Evolutionary conservation across 1,140 invertebrate species (phyloP).

Genomic region (Leucophenga varia): DNA sequence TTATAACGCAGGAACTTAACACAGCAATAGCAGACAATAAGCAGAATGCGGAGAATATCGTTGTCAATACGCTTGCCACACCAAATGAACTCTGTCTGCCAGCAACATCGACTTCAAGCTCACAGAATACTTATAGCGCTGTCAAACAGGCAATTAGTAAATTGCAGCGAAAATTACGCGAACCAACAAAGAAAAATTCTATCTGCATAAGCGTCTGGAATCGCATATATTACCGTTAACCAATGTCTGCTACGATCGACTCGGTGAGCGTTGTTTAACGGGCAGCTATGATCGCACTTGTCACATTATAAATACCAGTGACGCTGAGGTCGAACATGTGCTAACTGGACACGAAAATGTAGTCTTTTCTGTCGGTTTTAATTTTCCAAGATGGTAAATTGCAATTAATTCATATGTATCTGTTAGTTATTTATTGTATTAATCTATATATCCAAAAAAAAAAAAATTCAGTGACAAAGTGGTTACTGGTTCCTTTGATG

Average conservation of each 20-base stretch:
- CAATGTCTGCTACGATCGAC: slow-evolving; percentile 74
- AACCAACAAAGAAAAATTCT: slow-evolving; percentile 64
- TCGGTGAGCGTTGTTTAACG: slow-evolving; percentile 73
- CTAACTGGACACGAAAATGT: slow-evolving; percentile 77
- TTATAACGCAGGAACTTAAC: slow-evolving; percentile 28
- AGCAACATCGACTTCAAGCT: slow-evolving; percentile 16
- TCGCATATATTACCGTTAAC: slow-evolving; percentile 77
- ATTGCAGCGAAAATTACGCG: slow-evolving; percentile 59
- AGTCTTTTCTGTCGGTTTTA: slow-evolving; percentile 77
- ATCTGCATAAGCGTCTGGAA: slow-evolving; percentile 68
- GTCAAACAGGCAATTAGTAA: slow-evolving; percentile 58
- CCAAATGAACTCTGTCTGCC: slow-evolving; percentile 7
- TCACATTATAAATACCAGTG: slow-evolving; percentile 76
- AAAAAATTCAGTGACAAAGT: slow-evolving; percentile 67
- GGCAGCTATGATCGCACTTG: slow-evolving; percentile 85
- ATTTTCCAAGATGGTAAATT: slow-evolving; percentile 71
- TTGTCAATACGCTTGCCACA: not conserved
- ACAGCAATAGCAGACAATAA: slow-evolving; percentile 6
- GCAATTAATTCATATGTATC: slow-evolving; percentile 22
- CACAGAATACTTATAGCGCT: slow-evolving; percentile 32
- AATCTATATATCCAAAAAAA: not conserved
- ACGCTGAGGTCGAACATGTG: slow-evolving; percentile 69
- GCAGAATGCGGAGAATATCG: not conserved
- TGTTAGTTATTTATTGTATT: no score
- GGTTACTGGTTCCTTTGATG: slow-evolving; percentile 79